Base-by-base conservation (phyloP, 2,797 vertebrate genomes). In the Xenentodon cancila region DNA sequence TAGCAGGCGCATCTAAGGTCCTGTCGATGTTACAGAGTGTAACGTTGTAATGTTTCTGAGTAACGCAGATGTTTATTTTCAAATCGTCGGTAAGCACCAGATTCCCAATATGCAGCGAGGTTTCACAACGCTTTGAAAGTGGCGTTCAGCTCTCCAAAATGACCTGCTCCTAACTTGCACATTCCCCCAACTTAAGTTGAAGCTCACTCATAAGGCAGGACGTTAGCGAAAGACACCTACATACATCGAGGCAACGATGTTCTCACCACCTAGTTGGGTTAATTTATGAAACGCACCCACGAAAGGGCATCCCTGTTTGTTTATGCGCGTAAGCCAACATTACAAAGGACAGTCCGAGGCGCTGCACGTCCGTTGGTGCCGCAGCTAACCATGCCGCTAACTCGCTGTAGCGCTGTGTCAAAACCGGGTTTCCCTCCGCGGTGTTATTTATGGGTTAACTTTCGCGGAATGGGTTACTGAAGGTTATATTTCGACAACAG, bases 401-500 rank as follows among this genome's bases (percentile, higher is more conserved):
- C 59, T 56, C 54, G 57, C 67, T 62, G 16, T 50, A 57, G 48
- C 59, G 18, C 40, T 45, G 12, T 58, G 37, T 40, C 9, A 55
- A 70, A 58, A 1, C 15, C 62, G 37, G 12, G 54, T 82, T 87
- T 88, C 82, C 86, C 81, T 88, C 84, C 79, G 81, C 59, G 62
- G 11, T 27, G 49, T 17, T 12, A 44, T 49, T 30, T 11, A 13
- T 12, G 4, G 43, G 30, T 32, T 20, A 16, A 18, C 5, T 17
- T 9, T 20, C 8, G 43, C 16, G 30, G 11, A 1, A 0, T 4
- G 16, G 3, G 1, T 2, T 25, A 2, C 0, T 32, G 4, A 37
- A 37, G 34, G 34, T 13, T 37, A 37, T 37, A 11, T 13, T 37
- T 37, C 9, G 34, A 37, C 34, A 37, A 12, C 9, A 37, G 11